Base-by-base conservation (phyloP, 2,797 vertebrate genomes). In the Sternarchorhynchus goeldii region DNA sequence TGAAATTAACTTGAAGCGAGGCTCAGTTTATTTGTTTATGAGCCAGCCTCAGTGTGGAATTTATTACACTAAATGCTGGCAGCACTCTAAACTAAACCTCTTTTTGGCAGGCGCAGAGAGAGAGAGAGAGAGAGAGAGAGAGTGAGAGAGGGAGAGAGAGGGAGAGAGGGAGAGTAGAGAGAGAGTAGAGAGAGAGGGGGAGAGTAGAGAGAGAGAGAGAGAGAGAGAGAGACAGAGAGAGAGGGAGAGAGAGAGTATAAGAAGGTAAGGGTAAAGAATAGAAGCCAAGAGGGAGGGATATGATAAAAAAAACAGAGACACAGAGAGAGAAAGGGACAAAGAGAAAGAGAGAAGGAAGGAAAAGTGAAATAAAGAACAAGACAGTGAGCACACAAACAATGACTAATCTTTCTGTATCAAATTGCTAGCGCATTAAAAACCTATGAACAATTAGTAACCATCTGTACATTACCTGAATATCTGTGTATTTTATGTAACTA, bases 21-120 rank as follows among this genome's bases (percentile, higher is more conserved):
- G 69, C 71, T 76, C 62, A 36, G 74, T 79, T 83, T 80, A 81
- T 86, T 85, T 83, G 80, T 84, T 86, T 82, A 82, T 85, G 83
- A 83, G 80, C 83, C 82, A 85, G 82, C 73, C 39, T 75, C 70
- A 80, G 78, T 59, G 62, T 80, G 75, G 82, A 76, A 82, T 82
- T 86, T 87, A 87, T 86, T 84, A 86, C 81, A 83, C 82, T 82
- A 81, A 81, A 82, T 75, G 65, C 82, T 83, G 85, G 83, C 87
- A 84, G 79, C 70, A 65, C 76, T 75, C 76, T 73, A 80, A 85
- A 87, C 78, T 70, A 64, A 78, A 81, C 80, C 76, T 82, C 79
- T 75, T 73, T 80, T 79, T 84, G 86, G 86, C 86, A 83, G 75
- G 59, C 36, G 10, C 25, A 34, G 41, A 80, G 69, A 67, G 71